Percentiles rank a stretch among this genome's conserved stretches.
Conservation (phyloP, 2,797 vertebrate species). For the Dicrostonyx torquatus region DNA sequence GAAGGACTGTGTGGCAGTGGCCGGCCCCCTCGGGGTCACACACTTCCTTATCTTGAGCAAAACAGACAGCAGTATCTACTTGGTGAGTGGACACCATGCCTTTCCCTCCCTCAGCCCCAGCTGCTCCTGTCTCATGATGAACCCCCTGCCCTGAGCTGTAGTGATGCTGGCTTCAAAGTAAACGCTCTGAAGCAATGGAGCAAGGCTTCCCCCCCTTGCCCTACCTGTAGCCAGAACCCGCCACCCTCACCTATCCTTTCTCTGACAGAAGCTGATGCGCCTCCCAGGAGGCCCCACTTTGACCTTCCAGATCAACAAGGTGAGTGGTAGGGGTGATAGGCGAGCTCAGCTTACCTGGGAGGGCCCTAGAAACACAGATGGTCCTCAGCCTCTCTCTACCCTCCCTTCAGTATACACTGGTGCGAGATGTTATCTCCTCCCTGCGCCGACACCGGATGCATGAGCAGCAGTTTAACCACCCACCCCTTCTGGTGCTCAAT, state of each 20-base stretch:
- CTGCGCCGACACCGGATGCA: constrained; percentile 96
- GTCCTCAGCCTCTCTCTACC: background rate
- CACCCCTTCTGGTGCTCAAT: constrained; percentile 94
- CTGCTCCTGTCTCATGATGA: constrained; percentile 66
- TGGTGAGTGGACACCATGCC: constrained; percentile 86
- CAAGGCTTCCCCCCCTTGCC: background rate
- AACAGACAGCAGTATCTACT: constrained; percentile 87
- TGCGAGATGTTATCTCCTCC: constrained; percentile 93
- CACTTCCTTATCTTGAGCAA: constrained; percentile 95
- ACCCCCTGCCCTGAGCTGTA: constrained; percentile 59
- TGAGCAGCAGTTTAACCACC: constrained; percentile 94
- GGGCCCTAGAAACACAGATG: fast-evolving
- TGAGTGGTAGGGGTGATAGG: constrained; percentile 64
- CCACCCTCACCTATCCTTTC: background rate
- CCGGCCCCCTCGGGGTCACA: constrained; percentile 93
- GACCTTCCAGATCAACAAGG: constrained; percentile 91
- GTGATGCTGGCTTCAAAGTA: constrained; percentile 81
- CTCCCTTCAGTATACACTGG: constrained; percentile 89
- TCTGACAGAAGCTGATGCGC: constrained; percentile 91
- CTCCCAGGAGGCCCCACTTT: constrained; percentile 94
- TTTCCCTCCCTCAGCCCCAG: background rate
- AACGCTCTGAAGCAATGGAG: constrained; percentile 82
- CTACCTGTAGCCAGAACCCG: fast-evolving
- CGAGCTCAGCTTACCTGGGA: background rate
- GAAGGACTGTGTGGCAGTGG: constrained; percentile 93